phyloP scores from a whole-genome alignment of 2,113 vertebrate genomes.

The Gambusia affinis region DNA sequence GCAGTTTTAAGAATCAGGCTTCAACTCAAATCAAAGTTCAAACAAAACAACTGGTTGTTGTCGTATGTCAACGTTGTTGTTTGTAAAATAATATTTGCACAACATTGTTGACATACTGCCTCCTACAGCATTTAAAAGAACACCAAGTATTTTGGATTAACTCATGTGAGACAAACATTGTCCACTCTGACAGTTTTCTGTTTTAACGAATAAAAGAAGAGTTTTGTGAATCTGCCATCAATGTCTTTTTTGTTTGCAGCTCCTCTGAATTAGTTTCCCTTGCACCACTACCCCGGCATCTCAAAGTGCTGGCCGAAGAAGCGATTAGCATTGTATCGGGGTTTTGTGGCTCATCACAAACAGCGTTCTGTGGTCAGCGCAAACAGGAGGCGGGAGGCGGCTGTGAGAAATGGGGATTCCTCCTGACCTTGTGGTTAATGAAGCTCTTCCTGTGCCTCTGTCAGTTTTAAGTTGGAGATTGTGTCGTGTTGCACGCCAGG shows the following conservation, averaged over 20 bases:
- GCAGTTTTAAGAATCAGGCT: not conserved
- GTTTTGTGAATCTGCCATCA: constrained; percentile 1
- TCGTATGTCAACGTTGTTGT: no score
- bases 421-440: constrained; percentile 75
- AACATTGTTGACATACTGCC: constrained; percentile 2
- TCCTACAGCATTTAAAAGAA: constrained; percentile 7
- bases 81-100: no score
- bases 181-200: constrained; percentile 10
- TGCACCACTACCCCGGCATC: constrained; percentile 16
- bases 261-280: not conserved
- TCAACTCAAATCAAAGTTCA: constrained; percentile 12
- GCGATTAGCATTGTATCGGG: constrained; percentile 55
- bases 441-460: constrained; percentile 79
- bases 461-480: constrained; percentile 71
- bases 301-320: constrained; percentile 11
- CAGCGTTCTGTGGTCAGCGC: constrained; percentile 4
- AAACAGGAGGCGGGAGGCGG: constrained; percentile 40
- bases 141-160: constrained; percentile 1
- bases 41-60: not conserved
- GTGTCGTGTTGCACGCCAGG: constrained; percentile 52
- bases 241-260: constrained; percentile 1
- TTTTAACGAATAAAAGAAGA: not conserved
- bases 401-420: constrained; percentile 53
- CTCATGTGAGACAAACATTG: constrained; percentile 8
- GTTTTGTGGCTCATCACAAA: constrained; percentile 35